Conservation (phyloP, 1,140 invertebrate species). For the Scaptomyza pallida region DNA sequence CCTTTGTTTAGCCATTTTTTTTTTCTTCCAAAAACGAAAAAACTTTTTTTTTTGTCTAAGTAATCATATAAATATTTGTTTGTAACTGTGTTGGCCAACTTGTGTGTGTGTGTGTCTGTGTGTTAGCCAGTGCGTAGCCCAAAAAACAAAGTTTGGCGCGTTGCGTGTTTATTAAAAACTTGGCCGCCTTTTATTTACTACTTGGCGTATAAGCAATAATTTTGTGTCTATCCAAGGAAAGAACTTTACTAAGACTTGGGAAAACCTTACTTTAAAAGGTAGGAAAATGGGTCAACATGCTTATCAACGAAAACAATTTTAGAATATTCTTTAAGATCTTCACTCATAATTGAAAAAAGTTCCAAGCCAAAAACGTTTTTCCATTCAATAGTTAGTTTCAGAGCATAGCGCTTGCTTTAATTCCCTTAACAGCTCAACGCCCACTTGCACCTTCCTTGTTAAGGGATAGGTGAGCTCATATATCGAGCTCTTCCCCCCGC, state of each 20-base stretch:
- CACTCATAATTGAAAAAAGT: neutral
- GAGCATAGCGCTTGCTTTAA: neutral
- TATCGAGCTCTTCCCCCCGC: neutral
- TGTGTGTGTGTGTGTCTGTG: constrained; percentile 23
- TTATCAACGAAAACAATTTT: too few species aligned
- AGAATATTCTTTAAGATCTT: neutral
- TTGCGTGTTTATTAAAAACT: constrained; percentile 79
- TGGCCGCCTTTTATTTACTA: constrained; percentile 54
- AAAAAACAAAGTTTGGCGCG: constrained; percentile 61
- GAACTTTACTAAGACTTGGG: neutral
- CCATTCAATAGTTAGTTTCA: neutral
- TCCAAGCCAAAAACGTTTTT: neutral
- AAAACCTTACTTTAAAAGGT: too few species aligned
- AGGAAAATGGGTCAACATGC: too few species aligned
- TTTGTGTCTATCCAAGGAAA: neutral
- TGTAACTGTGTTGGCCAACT: constrained; percentile 46
- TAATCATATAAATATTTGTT: constrained; percentile 79
- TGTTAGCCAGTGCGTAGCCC: constrained; percentile 3
- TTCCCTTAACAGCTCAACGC: too few species aligned
- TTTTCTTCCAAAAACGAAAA: constrained; percentile 22
- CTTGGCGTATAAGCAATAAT: constrained; percentile 41
- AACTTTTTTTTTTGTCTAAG: constrained; percentile 50
- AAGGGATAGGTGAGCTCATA: too few species aligned
- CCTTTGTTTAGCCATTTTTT: constrained; percentile 50
- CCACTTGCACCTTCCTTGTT: too few species aligned